Evolutionary conservation across 2,113 vertebrate genomes (phyloP), one percentile per base, ranked within the genome.

Genomic region (Ploceus nigricollis): DNA sequence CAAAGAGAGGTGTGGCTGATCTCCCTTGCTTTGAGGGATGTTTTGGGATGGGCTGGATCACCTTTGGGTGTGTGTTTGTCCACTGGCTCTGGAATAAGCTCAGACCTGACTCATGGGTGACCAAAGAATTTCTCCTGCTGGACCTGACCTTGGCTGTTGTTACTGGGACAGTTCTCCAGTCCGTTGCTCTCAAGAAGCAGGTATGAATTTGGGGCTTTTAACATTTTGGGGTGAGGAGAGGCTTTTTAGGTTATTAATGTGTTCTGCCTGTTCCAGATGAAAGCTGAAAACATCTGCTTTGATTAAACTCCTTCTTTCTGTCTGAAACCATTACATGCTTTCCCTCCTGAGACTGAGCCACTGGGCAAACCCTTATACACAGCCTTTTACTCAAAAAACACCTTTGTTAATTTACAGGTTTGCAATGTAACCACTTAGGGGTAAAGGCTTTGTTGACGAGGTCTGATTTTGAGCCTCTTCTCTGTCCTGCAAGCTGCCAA

Each of bases 41-140:
- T 44, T 81, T 76, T 40, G 42, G 54, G 44, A 6, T 44, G 54
- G 71, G 35, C 27, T 56, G 71, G 27, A 11, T 60, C 1, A 0
- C 15, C 37, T 72, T 40, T 53, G 23, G 18, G 20, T 33, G 48
- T 76, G 40, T 19, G 2, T 44, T 45, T 51, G 23, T 69, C 35
- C 5, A 0, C 33, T 84, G 50, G 79, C 53, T 76, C 20, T 15
- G 31, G 56, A 70, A 25, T 5, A 48, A 40, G 27, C 64, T 87
- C 6, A 7, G 50, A 37, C 14, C 17, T 1, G 0, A 24, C 61
- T 64, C 5, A 1, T 54, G 33, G 9, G 18, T 27, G 33, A 80
- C 33, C 35, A 40, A 15, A 85, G 60, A 19, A 25, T 45, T 78
- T 61, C 5, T 78, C 22, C 56, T 71, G 42, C 30, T 65, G 54